Percentiles rank a stretch among this genome's conserved stretches.
phyloP scores from a whole-genome alignment of 2,797 vertebrate species.

The Myotis daubentonii region DNA sequence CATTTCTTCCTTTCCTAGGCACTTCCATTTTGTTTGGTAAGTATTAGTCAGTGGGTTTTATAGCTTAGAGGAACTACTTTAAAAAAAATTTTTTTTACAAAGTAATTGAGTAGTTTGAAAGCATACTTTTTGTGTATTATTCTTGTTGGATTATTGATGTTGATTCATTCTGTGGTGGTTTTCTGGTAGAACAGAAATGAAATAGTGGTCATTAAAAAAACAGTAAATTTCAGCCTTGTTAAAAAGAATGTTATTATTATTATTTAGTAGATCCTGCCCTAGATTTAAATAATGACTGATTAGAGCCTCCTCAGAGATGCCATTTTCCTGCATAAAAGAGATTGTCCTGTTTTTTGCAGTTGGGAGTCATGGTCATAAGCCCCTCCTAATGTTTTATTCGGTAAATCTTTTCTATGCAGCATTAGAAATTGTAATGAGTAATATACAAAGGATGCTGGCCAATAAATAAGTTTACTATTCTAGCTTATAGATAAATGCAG shows the following conservation, averaged over 20 bases:
- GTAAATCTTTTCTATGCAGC: background rate
- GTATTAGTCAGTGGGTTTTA: constrained; percentile 26
- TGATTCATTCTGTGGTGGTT: background rate
- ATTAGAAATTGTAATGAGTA: background rate
- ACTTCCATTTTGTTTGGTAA: constrained; percentile 50
- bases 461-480: background rate
- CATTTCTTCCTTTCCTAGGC: constrained; percentile 3
- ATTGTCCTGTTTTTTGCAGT: background rate
- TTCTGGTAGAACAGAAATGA: constrained; percentile 37
- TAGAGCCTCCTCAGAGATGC: background rate
- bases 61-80: constrained; percentile 21
- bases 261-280: constrained; percentile 39
- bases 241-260: constrained; percentile 40
- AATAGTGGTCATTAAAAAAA: background rate
- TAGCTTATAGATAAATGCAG: background rate
- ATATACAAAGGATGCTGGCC: background rate
- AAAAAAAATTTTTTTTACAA: background rate
- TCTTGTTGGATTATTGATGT: constrained; percentile 1
- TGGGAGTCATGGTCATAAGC: background rate
- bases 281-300: constrained; percentile 35
- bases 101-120: constrained; percentile 41
- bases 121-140: background rate
- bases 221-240: background rate
- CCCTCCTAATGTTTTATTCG: background rate
- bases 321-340: constrained; percentile 22